These are phyloP conservation scores for Auanema freiburgensis DNA, from an alignment of 2,888 invertebrate genomes.

Conservation along the genomic window DNA sequence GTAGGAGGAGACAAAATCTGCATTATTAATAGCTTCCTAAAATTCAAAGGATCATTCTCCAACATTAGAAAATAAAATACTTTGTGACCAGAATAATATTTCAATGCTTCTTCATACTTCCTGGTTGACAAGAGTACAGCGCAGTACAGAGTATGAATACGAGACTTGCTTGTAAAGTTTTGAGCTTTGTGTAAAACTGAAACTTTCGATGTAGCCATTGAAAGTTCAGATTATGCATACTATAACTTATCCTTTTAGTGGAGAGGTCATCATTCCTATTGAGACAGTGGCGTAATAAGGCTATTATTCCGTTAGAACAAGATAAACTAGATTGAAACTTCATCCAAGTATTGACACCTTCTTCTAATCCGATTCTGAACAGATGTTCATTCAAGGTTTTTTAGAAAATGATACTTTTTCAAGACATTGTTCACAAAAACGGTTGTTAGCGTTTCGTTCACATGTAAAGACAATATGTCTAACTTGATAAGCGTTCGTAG, in stretches of 20 bases:
- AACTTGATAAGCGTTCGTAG: constrained; percentile 45
- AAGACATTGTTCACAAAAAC: constrained; percentile 41
- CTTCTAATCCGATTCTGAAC: constrained; percentile 45
- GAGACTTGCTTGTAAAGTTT: constrained; percentile 39
- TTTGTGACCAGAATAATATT: constrained; percentile 8
- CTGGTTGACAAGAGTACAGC: constrained; percentile 38
- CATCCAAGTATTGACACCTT: constrained; percentile 51
- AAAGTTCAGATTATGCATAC: background rate
- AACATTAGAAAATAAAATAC: background rate
- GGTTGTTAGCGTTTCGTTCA: constrained; percentile 44
- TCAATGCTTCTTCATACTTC: constrained; percentile 29
- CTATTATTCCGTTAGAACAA: constrained; percentile 49
- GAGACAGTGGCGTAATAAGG: constrained; percentile 33
- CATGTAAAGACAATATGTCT: constrained; percentile 42
- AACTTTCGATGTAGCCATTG: constrained; percentile 9
- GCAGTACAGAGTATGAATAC: constrained; percentile 37
- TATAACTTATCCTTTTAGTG: constrained; percentile 15
- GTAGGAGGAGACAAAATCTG: constrained; percentile 41
- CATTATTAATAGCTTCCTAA: constrained; percentile 23
- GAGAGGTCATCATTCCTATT: constrained; percentile 18
- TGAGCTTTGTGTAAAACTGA: constrained; percentile 48
- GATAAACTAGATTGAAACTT: constrained; percentile 46
- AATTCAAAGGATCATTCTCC: background rate
- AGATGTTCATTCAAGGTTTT: background rate
- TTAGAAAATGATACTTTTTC: constrained; percentile 20